A percentile compares a stretch with the other conserved stretches of the same genome.
Conservation (phyloP, 2,888 invertebrate genomes). For the Lasius fuliginosus region DNA sequence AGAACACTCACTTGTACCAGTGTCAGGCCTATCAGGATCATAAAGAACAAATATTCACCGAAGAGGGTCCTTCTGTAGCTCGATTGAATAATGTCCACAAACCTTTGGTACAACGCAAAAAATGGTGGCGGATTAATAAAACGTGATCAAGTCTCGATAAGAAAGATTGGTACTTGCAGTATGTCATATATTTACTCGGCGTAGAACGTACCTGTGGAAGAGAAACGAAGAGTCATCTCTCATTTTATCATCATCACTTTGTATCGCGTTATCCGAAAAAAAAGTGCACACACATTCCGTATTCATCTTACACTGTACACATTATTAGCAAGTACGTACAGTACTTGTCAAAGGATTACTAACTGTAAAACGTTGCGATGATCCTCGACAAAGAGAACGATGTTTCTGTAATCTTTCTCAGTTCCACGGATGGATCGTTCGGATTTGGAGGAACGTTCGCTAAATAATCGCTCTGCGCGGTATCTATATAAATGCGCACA, state of each 20-base stretch:
- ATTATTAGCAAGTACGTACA: neutral
- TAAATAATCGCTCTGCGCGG: slow-evolving; percentile 9
- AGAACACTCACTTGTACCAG: slow-evolving; percentile 35
- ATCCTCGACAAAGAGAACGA: slow-evolving; percentile 17
- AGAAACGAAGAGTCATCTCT: neutral
- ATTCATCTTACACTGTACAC: neutral
- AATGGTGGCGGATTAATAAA: slow-evolving; percentile 10
- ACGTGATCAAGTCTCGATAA: slow-evolving; percentile 11
- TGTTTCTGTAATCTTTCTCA: neutral
- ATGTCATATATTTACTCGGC: neutral
- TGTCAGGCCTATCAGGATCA: slow-evolving; percentile 3
- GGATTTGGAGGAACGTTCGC: neutral
- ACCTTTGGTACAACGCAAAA: slow-evolving; percentile 5
- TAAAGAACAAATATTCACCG: neutral
- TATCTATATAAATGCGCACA: neutral
- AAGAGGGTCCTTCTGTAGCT: slow-evolving; percentile 5
- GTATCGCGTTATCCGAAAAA: too few relatives aligned
- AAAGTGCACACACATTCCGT: too few relatives aligned
- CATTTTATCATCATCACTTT: neutral
- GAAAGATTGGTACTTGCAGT: neutral
- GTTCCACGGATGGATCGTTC: neutral
- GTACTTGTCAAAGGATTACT: slow-evolving; percentile 22
- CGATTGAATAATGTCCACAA: slow-evolving; percentile 41
- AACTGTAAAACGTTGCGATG: slow-evolving; percentile 24
- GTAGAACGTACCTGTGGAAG: neutral